These are phyloP conservation scores for Gymnogyps californianus DNA, from an alignment of 2,113 vertebrate species.

Conservation along the genomic window DNA sequence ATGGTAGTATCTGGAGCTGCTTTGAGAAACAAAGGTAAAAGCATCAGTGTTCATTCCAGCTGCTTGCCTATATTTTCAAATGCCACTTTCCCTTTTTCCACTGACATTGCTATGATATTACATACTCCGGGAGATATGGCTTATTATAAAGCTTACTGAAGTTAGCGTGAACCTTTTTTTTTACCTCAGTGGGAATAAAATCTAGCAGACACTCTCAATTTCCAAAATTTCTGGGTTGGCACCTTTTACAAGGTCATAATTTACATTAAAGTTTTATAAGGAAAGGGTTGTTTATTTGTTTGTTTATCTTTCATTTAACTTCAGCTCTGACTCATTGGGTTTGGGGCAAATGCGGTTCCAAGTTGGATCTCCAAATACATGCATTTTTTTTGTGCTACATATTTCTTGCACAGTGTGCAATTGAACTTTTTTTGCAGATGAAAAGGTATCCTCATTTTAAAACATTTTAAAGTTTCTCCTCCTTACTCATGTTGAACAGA, in stretches of 20 bases:
- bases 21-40: not conserved
- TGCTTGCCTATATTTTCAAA: not conserved
- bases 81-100: not conserved
- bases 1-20: not conserved
- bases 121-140: accelerated
- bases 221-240: not conserved
- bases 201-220: not conserved
- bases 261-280: not conserved
- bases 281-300: not conserved
- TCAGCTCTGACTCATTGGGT: not conserved
- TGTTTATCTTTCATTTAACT: not conserved
- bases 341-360: not conserved
- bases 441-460: not conserved
- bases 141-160: not conserved
- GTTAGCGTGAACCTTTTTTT: not conserved
- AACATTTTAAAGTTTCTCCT: not conserved
- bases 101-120: not conserved
- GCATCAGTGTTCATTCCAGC: not conserved
- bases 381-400: not conserved
- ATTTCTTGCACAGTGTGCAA: not conserved
- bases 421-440: not conserved
- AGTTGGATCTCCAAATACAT: not conserved
- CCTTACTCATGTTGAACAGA: not conserved
- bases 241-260: not conserved
- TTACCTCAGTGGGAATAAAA: not conserved